Evolutionary conservation across 2,797 vertebrate species (phyloP).

Genomic region (Oryzias sinensis): DNA sequence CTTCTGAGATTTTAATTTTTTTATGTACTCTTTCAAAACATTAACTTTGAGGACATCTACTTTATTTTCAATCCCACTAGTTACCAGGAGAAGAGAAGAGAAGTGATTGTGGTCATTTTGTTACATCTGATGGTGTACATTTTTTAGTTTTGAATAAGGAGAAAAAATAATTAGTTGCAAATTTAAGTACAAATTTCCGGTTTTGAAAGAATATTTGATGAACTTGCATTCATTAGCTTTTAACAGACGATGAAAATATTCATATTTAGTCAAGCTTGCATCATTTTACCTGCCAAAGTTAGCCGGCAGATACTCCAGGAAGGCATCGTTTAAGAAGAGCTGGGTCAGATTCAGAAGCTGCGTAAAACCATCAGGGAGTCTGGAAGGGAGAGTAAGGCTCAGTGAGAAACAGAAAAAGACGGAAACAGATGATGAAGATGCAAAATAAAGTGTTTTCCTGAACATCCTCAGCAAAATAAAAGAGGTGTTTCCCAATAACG

Average conservation of each 20-base stretch:
- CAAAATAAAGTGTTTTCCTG: slow-evolving; percentile 28
- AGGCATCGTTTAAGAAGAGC: slow-evolving; percentile 99
- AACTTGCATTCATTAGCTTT: too few species aligned
- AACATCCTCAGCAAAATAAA: slow-evolving; percentile 28
- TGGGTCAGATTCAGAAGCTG: slow-evolving; percentile 99
- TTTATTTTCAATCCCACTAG: too few species aligned
- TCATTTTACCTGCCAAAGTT: slow-evolving; percentile 96
- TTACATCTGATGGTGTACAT: too few species aligned
- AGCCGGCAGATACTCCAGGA: slow-evolving; percentile 97
- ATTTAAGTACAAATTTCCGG: not conserved
- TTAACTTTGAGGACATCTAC: too few species aligned
- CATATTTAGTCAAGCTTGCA: not conserved
- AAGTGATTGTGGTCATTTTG: too few species aligned
- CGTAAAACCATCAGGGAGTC: slow-evolving; percentile 98
- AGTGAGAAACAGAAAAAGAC: slow-evolving; percentile 3
- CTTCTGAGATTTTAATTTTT: too few species aligned
- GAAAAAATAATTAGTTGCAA: too few species aligned
- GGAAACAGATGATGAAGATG: not conserved
- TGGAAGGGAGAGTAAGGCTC: slow-evolving; percentile 55
- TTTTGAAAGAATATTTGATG: slow-evolving; percentile 2
- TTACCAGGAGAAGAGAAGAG: too few species aligned
- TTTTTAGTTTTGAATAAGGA: too few species aligned
- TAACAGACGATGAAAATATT: too few species aligned
- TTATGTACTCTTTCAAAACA: too few species aligned
- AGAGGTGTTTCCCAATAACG: slow-evolving; percentile 39